Percentiles rank a stretch among this genome's conserved stretches.
Evolutionary conservation across 2,797 vertebrate genomes (phyloP).

Genomic region (Xiphophorus birchmanni): DNA sequence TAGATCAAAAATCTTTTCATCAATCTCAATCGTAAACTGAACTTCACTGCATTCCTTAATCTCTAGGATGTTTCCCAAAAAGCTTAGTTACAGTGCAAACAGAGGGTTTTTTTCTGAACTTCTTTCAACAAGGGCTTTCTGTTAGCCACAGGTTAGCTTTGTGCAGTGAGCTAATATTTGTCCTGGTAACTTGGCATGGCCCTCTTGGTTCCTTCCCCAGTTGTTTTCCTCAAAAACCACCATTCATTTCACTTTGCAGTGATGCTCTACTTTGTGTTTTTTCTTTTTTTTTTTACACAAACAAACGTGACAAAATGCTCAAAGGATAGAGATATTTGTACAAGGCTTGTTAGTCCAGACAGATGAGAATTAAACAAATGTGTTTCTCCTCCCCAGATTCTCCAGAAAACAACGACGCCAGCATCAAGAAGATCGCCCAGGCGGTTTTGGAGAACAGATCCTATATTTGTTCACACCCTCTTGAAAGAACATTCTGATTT

Average conservation of each 20-base stretch:
- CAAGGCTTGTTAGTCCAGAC: constrained; percentile 39
- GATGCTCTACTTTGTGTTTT: neutral
- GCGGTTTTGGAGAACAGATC: constrained; percentile 86
- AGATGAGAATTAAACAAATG: constrained; percentile 9
- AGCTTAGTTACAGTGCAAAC: neutral
- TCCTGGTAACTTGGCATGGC: neutral
- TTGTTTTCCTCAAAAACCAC: neutral
- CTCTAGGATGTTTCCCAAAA: neutral
- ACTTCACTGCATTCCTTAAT: neutral
- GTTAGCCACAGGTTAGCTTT: neutral
- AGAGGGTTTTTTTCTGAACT: neutral
- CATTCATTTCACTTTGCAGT: neutral
- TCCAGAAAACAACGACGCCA: constrained; percentile 89
- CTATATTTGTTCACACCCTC: constrained; percentile 89
- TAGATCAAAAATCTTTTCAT: neutral
- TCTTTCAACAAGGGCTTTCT: neutral
- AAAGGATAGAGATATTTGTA: constrained; percentile 14
- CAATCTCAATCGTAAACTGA: neutral
- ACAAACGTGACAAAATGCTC: neutral
- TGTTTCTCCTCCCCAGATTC: constrained; percentile 74
- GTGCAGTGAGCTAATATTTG: neutral
- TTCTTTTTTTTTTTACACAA: neutral
- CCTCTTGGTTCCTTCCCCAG: neutral
- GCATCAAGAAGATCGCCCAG: constrained; percentile 89
- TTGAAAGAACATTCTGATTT: constrained; percentile 87